phyloP scores from a whole-genome alignment of 2,888 invertebrate genomes.

The Campoplex nolae region DNA sequence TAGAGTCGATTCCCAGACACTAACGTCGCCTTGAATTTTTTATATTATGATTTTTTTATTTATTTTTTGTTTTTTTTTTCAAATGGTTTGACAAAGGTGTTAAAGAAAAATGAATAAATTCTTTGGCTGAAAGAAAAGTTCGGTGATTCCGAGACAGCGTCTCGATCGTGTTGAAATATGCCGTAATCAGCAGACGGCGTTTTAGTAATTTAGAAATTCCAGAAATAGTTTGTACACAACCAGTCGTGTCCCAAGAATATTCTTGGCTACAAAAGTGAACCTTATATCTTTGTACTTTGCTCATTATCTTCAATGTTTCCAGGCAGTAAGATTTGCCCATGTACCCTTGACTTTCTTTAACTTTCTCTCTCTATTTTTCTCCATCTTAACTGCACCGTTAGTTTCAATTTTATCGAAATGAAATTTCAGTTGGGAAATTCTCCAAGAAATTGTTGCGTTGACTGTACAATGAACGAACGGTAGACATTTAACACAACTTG shows the following conservation, averaged over 20 bases:
- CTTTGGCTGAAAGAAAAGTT: not conserved
- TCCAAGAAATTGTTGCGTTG: slow-evolving; percentile 43
- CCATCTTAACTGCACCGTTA: not conserved
- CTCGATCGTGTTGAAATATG: not conserved
- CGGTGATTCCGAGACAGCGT: not conserved
- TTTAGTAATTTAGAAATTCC: slow-evolving; percentile 60
- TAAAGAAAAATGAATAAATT: not conserved
- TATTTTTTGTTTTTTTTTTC: too few species aligned
- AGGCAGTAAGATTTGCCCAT: slow-evolving; percentile 1
- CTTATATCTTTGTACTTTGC: slow-evolving; percentile 7
- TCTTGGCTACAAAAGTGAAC: slow-evolving; percentile 10
- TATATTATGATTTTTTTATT: not conserved
- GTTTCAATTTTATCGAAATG: slow-evolving; percentile 60
- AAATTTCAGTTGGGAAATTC: slow-evolving; percentile 54
- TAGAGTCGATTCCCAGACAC: not conserved
- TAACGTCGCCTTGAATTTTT: not conserved
- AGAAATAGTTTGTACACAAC: slow-evolving; percentile 49
- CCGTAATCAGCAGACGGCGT: not conserved
- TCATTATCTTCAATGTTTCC: slow-evolving; percentile 41
- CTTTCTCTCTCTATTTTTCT: slow-evolving; percentile 3
- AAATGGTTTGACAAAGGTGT: not conserved
- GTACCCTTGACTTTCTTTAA: not conserved
- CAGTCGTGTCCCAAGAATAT: not conserved
- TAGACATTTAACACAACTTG: slow-evolving; percentile 19
- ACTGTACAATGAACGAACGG: not conserved